Evolutionary conservation across 2,888 invertebrate species (phyloP).

Genomic region (Neoaliturus tenellus): DNA sequence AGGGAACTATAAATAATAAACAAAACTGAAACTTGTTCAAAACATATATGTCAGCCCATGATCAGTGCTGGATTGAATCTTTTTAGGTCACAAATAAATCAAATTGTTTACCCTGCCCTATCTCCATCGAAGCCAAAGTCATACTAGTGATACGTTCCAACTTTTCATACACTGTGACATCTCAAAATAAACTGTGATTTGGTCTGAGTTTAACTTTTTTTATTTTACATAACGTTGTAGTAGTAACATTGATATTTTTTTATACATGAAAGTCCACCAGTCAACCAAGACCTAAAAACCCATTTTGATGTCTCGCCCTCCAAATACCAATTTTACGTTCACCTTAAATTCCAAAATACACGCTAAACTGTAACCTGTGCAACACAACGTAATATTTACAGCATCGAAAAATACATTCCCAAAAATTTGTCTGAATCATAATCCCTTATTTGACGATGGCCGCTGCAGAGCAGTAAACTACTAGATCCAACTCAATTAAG

Average conservation of each 20-base stretch:
- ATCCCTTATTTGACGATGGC: background rate
- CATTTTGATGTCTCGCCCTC: too few species aligned
- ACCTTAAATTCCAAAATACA: too few species aligned
- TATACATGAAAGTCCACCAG: too few species aligned
- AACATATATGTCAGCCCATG: background rate
- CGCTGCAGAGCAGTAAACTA: background rate
- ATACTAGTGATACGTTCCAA: background rate
- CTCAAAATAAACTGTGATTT: background rate
- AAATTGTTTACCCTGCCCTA: background rate
- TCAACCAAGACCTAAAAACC: too few species aligned
- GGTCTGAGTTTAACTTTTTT: background rate
- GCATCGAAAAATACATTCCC: too few species aligned
- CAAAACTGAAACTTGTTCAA: too few species aligned
- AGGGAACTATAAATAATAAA: too few species aligned
- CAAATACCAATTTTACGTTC: too few species aligned
- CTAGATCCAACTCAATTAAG: slow-evolving; percentile 12
- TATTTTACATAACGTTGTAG: too few species aligned
- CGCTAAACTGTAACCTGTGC: too few species aligned
- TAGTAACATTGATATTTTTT: too few species aligned
- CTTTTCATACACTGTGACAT: background rate
- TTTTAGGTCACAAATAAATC: background rate
- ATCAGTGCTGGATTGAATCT: background rate
- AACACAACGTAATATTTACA: too few species aligned
- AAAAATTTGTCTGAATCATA: background rate
- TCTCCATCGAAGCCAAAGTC: background rate